Evolutionary conservation across 2,888 invertebrate species (phyloP), one percentile per base, ranked within the genome.

Genomic region (Coelinius sp.): DNA sequence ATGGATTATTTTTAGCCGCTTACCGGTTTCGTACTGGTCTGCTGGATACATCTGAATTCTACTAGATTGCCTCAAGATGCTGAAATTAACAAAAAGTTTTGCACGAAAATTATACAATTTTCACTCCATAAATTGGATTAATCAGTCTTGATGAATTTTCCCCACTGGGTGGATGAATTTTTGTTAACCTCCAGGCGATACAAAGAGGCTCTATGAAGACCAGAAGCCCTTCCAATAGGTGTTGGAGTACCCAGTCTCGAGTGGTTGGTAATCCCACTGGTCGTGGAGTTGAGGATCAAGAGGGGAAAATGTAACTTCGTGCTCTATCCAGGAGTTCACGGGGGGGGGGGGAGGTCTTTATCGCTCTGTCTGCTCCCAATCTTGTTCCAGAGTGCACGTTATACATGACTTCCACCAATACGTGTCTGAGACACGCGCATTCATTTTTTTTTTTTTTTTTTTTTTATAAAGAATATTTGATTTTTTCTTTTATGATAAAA

Each of bases 191-290:
- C 35, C n/a, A 20, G 35, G 59, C 35, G 17, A 20, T 59, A 59
- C 59, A 59, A 27, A 56, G 27, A 27, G 59, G 59, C 59, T 59
- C 31, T 59, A 20, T 14, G 41, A 49, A 17, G 46, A 8, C 6
- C 46, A 8, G 1, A 17, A 59, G 65, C 66, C 66, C 68, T 38
- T 22, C 66, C 49, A 65, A 64, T 65, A 52, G 53, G 35, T 41
- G 53, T 24, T 20, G 44, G 46, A 35, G n/a, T 12, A 59, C n/a
- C 14, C n/a, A 74, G 74, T 73, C 75, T 77, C 77, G 73, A 77
- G 78, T 75, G 76, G 74, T 73, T 73, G 64, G 71, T 74, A 68
- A 69, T 73, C 76, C 71, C 76, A 73, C 68, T 73, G 67, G 74
- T 46, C 67, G 74, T 74, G 71, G 70, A 73, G 73, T 65, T 69